A percentile compares a stretch with the other conserved stretches of the same genome.
These are phyloP conservation scores for Drosophila greeni DNA, from an alignment of 2,888 invertebrate species.

Conservation along the genomic window DNA sequence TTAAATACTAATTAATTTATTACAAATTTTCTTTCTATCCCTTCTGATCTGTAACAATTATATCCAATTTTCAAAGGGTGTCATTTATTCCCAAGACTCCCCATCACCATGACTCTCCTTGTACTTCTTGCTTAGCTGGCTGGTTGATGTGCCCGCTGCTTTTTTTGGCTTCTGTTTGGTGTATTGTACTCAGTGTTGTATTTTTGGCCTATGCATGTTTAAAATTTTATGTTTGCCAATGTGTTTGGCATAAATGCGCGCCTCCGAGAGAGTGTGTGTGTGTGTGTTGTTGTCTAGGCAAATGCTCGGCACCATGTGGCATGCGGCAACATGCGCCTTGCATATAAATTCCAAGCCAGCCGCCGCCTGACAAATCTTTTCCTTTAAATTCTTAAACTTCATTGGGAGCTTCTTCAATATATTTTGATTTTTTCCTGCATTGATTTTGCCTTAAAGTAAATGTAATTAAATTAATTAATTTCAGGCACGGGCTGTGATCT, in stretches of 20 bases:
- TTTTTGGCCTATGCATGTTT: constrained; percentile 73
- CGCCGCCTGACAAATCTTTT: constrained; percentile 22
- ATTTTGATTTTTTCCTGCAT: constrained; percentile 28
- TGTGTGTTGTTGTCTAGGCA: constrained; percentile 56
- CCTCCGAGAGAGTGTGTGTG: constrained; percentile 23
- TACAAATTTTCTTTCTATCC: not conserved
- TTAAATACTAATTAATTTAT: not conserved
- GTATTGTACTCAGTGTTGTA: constrained; percentile 65
- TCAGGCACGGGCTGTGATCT: constrained; percentile 21
- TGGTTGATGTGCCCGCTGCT: constrained; percentile 16
- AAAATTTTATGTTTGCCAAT: constrained; percentile 73
- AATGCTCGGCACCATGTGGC: constrained; percentile 70
- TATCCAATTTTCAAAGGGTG: not conserved
- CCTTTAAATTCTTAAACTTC: constrained; percentile 30
- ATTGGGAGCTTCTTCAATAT: not conserved
- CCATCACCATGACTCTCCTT: not conserved
- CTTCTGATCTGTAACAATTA: not conserved
- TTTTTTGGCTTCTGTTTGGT: constrained; percentile 38
- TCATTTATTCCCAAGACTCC: not conserved
- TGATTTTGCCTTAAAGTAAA: constrained; percentile 35
- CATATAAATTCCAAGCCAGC: constrained; percentile 65
- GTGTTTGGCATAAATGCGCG: constrained; percentile 69
- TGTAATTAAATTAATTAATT: constrained; percentile 57
- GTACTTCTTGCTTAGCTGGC: constrained; percentile 12
- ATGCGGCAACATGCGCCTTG: constrained; percentile 63